These are phyloP conservation scores for Drosophila subobscura DNA, from an alignment of 1,140 invertebrate genomes.

Conservation along the genomic window DNA sequence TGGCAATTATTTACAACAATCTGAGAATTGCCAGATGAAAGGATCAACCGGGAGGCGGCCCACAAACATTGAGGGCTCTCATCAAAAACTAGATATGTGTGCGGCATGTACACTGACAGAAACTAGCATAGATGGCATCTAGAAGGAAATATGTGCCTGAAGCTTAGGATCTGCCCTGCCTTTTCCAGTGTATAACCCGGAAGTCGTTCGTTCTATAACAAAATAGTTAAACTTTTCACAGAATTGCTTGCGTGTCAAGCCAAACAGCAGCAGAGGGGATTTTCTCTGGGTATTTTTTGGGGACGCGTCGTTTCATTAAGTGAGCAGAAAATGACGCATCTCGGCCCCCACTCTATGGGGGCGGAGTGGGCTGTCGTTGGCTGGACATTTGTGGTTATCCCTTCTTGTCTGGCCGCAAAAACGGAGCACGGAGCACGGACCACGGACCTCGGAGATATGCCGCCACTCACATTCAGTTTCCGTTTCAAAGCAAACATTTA, in stretches of 20 bases:
- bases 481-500: conserved; percentile 54
- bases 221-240: conserved; percentile 38
- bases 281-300: conserved; percentile 28
- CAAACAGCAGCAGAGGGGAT: conserved; percentile 8
- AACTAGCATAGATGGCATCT: too few species aligned
- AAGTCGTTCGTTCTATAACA: not conserved
- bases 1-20: conserved; percentile 52
- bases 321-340: conserved; percentile 61
- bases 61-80: conserved; percentile 2
- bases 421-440: conserved; percentile 10
- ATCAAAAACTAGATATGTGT: not conserved
- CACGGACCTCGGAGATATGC: conserved; percentile 22
- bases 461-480: conserved; percentile 50
- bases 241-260: conserved; percentile 27
- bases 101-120: conserved; percentile 17
- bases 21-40: conserved; percentile 33
- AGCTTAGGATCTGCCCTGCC: conserved; percentile 1
- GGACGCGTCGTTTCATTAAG: conserved; percentile 48
- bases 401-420: conserved; percentile 52
- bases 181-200: too few species aligned
- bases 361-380: conserved; percentile 33
- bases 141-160: too few species aligned
- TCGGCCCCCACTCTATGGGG: conserved; percentile 20
- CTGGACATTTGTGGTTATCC: conserved; percentile 58
- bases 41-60: conserved; percentile 35